These are phyloP conservation scores for Xiphorhynchus erythropygius DNA, from an alignment of 2,797 vertebrate genomes.

Conservation along the genomic window DNA sequence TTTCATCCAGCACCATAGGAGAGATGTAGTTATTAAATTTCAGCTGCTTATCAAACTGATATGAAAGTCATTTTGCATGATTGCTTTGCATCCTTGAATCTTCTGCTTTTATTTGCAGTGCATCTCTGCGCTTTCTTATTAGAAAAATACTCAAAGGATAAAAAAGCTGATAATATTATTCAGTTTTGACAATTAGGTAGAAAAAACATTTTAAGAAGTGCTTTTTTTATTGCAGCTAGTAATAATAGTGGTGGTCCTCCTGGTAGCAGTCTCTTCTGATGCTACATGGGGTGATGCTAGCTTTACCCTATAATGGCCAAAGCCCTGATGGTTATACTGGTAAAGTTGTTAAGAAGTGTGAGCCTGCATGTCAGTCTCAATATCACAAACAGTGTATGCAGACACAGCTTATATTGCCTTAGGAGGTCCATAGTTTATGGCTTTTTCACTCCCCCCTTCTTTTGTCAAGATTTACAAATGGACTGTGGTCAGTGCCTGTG, in stretches of 20 bases:
- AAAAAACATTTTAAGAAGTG: constrained; percentile 78
- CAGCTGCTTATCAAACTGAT: constrained; percentile 86
- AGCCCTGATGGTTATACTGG: constrained; percentile 56
- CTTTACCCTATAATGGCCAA: constrained; percentile 65
- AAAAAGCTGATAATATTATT: constrained; percentile 85
- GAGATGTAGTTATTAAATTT: constrained; percentile 86
- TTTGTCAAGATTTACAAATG: not conserved
- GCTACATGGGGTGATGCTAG: constrained; percentile 68
- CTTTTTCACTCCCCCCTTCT: not conserved
- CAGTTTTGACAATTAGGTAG: constrained; percentile 83
- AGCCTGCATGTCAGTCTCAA: constrained; percentile 15
- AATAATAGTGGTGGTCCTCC: constrained; percentile 76
- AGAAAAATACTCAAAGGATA: constrained; percentile 86
- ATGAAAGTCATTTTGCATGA: constrained; percentile 86
- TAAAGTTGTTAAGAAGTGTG: constrained; percentile 30
- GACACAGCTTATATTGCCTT: not conserved
- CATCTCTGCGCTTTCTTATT: constrained; percentile 82
- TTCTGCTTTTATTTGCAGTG: constrained; percentile 83
- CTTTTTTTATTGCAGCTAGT: constrained; percentile 79
- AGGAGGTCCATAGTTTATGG: not conserved
- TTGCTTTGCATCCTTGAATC: constrained; percentile 82
- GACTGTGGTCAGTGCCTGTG: not conserved
- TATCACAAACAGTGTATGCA: not conserved
- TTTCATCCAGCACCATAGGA: constrained; percentile 82
- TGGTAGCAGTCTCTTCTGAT: constrained; percentile 69